Evolutionary conservation across 1,140 invertebrate species (phyloP).

Genomic region (Eupeodes corollae): DNA sequence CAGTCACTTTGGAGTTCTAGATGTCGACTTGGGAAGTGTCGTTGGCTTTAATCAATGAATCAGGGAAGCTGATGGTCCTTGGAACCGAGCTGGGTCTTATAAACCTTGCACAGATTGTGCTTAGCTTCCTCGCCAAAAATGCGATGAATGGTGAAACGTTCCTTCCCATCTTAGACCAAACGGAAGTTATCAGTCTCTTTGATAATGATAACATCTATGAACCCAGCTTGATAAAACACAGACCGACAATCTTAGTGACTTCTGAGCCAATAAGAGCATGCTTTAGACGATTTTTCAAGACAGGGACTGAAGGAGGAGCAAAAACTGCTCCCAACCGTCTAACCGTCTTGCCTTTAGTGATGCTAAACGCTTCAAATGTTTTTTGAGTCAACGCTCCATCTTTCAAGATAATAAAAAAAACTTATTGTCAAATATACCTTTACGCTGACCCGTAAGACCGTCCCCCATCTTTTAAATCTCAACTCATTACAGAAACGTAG

Average conservation of each 20-base stretch:
- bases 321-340: conserved; percentile 96
- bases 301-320: conserved; percentile 89
- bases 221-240: conserved; percentile 96
- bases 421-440: too few relatives aligned
- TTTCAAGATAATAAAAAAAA: conserved; percentile 33
- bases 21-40: conserved; percentile 97
- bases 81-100: conserved; percentile 73
- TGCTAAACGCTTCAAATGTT: conserved; percentile 97
- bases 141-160: conserved; percentile 92
- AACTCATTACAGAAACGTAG: too few relatives aligned
- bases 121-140: conserved; percentile 96
- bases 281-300: conserved; percentile 93
- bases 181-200: conserved; percentile 97
- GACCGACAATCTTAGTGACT: conserved; percentile 96
- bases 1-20: conserved; percentile 86
- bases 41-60: conserved; percentile 93
- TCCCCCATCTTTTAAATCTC: too few relatives aligned
- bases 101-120: conserved; percentile 98
- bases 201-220: conserved; percentile 99
- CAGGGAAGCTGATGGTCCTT: conserved; percentile 97
- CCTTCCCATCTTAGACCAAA: conserved; percentile 97
- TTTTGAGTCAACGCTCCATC: conserved; percentile 62
- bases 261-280: conserved; percentile 95
- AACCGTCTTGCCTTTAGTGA: conserved; percentile 99
- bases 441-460: too few relatives aligned